Evolutionary conservation across 2,113 vertebrate genomes (phyloP).

Genomic region (Pionites leucogaster): DNA sequence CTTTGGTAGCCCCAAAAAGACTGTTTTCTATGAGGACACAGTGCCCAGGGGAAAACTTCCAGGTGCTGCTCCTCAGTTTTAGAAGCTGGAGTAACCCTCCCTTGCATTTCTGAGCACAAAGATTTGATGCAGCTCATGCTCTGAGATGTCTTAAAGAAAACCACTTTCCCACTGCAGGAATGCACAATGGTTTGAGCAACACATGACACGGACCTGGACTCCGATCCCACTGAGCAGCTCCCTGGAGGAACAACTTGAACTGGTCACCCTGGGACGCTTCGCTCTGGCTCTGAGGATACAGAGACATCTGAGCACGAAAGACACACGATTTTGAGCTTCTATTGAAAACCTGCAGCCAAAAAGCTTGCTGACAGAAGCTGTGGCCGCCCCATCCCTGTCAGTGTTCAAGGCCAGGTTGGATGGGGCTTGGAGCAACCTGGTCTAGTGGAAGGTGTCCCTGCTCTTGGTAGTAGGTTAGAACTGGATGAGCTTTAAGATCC

Average conservation of each 20-base stretch:
- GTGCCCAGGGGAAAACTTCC: neutral
- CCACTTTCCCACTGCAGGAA: neutral
- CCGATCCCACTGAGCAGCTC: neutral
- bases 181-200: neutral
- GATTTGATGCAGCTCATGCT: neutral
- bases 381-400: neutral
- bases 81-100: neutral
- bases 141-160: neutral
- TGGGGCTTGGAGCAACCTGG: neutral
- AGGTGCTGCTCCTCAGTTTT: neutral
- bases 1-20: neutral
- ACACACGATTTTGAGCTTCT: neutral
- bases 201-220: neutral
- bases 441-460: neutral
- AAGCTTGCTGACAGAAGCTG: neutral
- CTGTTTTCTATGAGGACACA: neutral
- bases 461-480: neutral
- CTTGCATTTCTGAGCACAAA: neutral
- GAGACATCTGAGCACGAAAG: neutral
- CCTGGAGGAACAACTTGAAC: neutral
- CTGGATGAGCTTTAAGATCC: neutral
- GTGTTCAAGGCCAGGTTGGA: neutral
- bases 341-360: neutral
- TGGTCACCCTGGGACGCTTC: fast-evolving
- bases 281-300: neutral